Conservation (phyloP, 2,888 invertebrate genomes). For the Rotaria socialis region DNA sequence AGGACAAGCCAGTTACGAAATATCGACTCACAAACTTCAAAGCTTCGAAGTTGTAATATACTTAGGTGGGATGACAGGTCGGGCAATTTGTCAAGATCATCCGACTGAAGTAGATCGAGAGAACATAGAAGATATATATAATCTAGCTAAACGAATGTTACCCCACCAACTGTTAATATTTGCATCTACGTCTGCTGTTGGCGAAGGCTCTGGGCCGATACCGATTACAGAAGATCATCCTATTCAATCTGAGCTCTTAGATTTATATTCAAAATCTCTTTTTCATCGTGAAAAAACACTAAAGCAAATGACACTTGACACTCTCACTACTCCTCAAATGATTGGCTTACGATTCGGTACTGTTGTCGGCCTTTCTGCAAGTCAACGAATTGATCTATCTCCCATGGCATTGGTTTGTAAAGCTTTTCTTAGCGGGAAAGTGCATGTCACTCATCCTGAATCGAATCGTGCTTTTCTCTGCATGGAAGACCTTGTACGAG, state of each 20-base stretch:
- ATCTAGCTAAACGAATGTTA: background rate
- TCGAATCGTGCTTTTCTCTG: background rate
- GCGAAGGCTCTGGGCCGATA: background rate
- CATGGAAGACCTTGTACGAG: background rate
- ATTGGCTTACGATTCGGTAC: background rate
- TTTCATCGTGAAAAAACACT: background rate
- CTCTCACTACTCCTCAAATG: background rate
- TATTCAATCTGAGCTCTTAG: background rate
- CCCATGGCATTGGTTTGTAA: background rate
- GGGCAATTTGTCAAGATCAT: background rate
- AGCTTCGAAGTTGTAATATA: background rate
- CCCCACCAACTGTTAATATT: background rate
- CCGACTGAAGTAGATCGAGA: background rate
- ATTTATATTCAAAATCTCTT: background rate
- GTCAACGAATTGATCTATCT: background rate
- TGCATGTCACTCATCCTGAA: background rate
- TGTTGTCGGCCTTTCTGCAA: background rate
- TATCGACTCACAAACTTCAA: background rate
- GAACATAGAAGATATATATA: background rate
- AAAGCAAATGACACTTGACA: background rate
- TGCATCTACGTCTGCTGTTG: background rate
- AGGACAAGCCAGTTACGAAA: background rate
- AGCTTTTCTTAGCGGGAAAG: background rate
- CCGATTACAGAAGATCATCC: background rate
- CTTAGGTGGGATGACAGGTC: background rate